A percentile compares a stretch with the other conserved stretches of the same genome.
Evolutionary conservation across 92 coral and sea anemone genomes (phyloP).

Genomic region (Zoanthus sociatus): DNA sequence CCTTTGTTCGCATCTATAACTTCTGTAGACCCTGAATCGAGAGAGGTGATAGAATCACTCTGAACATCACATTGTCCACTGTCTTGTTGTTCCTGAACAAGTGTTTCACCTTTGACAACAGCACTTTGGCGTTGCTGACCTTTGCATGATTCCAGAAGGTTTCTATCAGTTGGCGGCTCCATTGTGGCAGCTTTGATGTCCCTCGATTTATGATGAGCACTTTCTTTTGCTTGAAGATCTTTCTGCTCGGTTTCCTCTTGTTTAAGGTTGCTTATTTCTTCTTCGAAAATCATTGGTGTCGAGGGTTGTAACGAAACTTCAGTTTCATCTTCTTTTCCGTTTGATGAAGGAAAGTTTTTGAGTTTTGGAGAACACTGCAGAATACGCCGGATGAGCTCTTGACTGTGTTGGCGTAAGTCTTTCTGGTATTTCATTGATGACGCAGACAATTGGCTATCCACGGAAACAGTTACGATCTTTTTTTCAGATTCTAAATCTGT

Average conservation of each 20-base stretch:
- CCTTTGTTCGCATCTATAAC: constrained; percentile 20
- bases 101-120: not conserved
- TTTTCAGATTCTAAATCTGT: constrained; percentile 14
- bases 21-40: constrained; percentile 62
- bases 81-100: not conserved
- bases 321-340: not conserved
- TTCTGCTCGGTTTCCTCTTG: constrained; percentile 8
- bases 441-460: constrained; percentile 53
- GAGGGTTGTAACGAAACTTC: not conserved
- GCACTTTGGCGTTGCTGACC: not conserved
- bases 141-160: constrained; percentile 9
- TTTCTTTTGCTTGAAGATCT: not conserved
- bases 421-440: constrained; percentile 46
- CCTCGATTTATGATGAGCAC: not conserved
- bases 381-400: constrained; percentile 69
- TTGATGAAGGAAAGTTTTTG: constrained; percentile 33
- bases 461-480: not conserved
- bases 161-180: not conserved
- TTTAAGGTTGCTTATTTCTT: constrained; percentile 13
- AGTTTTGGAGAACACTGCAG: constrained; percentile 57
- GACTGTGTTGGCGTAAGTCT: constrained; percentile 80
- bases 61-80: constrained; percentile 22
- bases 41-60: constrained; percentile 66
- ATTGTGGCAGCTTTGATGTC: not conserved
- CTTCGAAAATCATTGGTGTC: not conserved